Evolutionary conservation across 2,888 invertebrate genomes (phyloP).

Genomic region (Schizotus pectinicornis): DNA sequence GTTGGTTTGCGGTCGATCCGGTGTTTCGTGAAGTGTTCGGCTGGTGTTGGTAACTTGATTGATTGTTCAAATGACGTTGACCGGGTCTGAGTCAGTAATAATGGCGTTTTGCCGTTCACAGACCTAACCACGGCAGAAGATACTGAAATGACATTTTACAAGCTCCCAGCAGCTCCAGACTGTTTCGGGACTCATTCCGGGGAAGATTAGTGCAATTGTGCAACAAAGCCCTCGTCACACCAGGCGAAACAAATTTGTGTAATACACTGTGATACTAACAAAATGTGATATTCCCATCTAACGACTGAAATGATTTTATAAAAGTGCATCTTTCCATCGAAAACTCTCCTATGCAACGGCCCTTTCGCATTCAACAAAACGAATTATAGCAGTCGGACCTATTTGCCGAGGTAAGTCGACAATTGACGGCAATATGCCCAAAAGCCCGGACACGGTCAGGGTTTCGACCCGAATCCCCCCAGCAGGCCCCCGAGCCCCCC

Average conservation of each 20-base stretch:
- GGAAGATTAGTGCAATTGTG: conserved; percentile 24
- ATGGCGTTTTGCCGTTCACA: conserved; percentile 45
- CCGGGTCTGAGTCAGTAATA: conserved; percentile 42
- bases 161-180: conserved; percentile 7
- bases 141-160: conserved; percentile 43
- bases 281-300: conserved; percentile 43
- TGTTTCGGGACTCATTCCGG: conserved; percentile 10
- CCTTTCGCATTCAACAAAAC: conserved; percentile 7
- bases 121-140: conserved; percentile 45
- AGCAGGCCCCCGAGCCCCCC: not conserved
- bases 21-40: conserved; percentile 31
- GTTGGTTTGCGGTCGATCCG: conserved; percentile 23
- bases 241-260: conserved; percentile 24
- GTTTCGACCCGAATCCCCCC: not conserved
- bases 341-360: conserved; percentile 20
- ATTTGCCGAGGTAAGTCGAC: conserved; percentile 14
- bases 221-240: conserved; percentile 8
- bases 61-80: conserved; percentile 39
- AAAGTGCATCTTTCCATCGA: conserved; percentile 22
- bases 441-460: too few species aligned
- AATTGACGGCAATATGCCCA: conserved; percentile 16
- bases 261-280: conserved; percentile 48
- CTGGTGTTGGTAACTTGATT: conserved; percentile 25
- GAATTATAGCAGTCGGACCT: conserved; percentile 5
- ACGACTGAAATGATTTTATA: conserved; percentile 30